Conservation (phyloP, 2,113 vertebrate species). For the Sorex araneus region DNA sequence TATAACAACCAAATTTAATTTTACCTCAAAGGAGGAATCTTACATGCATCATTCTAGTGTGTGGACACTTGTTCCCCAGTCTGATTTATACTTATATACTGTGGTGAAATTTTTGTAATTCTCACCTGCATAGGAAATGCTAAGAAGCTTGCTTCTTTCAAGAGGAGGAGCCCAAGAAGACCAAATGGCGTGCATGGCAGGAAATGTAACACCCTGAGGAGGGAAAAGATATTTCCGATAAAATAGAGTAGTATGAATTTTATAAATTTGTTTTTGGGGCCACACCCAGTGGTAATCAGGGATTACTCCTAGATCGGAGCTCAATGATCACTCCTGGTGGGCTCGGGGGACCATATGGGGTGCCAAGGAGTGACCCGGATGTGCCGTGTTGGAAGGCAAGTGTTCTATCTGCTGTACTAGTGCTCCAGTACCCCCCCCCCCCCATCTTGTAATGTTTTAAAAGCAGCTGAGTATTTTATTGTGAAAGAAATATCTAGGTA, state of each 20-base stretch:
- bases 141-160: constrained; percentile 97
- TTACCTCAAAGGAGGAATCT: not conserved
- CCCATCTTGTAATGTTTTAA: not conserved
- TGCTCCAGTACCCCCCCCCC: too few relatives aligned
- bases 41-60: not conserved
- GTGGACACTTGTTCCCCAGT: not conserved
- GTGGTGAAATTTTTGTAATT: not conserved
- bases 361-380: too few relatives aligned
- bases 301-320: too few relatives aligned
- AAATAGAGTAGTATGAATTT: constrained; percentile 25
- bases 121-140: constrained; percentile 97
- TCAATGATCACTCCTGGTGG: too few relatives aligned
- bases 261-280: too few relatives aligned
- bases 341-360: too few relatives aligned
- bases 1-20: not conserved
- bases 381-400: too few relatives aligned
- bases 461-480: constrained; percentile 33
- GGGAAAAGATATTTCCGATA: constrained; percentile 55
- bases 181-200: constrained; percentile 99
- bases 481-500: constrained; percentile 39
- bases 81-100: not conserved
- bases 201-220: constrained; percentile 96
- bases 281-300: too few relatives aligned
- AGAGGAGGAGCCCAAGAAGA: constrained; percentile 97
- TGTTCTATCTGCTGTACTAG: too few relatives aligned